Conservation (phyloP, 2,113 vertebrate genomes). For the Podarcis muralis region DNA sequence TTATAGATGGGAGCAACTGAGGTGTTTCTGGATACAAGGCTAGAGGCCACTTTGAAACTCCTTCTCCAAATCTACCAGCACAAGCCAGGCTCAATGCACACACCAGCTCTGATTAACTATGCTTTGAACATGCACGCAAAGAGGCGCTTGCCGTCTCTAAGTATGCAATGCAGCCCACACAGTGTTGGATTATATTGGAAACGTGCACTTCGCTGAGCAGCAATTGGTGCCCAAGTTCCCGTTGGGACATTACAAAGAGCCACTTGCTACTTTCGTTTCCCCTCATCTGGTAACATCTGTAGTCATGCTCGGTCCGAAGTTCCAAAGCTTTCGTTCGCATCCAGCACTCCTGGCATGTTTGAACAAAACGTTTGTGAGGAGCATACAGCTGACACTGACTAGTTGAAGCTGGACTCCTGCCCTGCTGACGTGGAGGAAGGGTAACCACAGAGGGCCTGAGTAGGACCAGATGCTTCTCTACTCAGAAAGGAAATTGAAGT, state of each 20-base stretch:
- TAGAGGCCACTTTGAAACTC: not conserved
- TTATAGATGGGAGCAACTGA: not conserved
- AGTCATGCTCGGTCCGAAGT: slow-evolving; percentile 38
- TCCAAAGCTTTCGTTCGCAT: slow-evolving; percentile 43
- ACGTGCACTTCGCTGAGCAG: not conserved
- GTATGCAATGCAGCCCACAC: not conserved
- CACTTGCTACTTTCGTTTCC: not conserved
- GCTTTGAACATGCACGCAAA: not conserved
- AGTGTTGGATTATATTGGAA: not conserved
- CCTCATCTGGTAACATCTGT: slow-evolving; percentile 10
- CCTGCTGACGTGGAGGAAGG: slow-evolving; percentile 63
- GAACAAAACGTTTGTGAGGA: slow-evolving; percentile 49
- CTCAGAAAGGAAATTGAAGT: slow-evolving; percentile 77
- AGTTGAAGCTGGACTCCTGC: slow-evolving; percentile 38
- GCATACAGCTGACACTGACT: slow-evolving; percentile 50
- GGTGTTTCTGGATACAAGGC: not conserved
- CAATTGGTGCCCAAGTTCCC: not conserved
- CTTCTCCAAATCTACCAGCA: not conserved
- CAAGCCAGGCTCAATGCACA: not conserved
- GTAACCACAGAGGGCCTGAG: slow-evolving; percentile 66
- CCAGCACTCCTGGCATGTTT: slow-evolving; percentile 36
- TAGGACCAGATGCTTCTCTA: slow-evolving; percentile 74
- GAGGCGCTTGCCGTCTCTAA: not conserved
- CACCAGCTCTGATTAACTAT: not conserved
- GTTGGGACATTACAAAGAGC: not conserved